Percentiles rank a stretch among this genome's conserved stretches.
Conservation (phyloP, 2,888 invertebrate genomes). For the Drosophila ezoana region DNA sequence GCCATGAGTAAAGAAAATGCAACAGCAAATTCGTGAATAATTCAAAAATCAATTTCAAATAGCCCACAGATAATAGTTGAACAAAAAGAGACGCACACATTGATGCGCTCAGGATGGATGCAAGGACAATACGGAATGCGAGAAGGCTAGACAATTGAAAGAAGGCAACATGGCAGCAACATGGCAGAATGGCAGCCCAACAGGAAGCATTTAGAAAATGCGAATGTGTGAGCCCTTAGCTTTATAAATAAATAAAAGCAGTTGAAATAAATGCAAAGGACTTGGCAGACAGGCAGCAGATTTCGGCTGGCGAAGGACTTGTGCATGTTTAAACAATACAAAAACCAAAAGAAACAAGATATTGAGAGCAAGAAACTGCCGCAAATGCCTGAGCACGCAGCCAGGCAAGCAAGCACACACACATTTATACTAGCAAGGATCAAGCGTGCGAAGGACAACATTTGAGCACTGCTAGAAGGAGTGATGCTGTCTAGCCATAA, state of each 20-base stretch:
- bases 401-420: slow-evolving; percentile 33
- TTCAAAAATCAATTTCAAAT: slow-evolving; percentile 76
- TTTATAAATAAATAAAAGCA: slow-evolving; percentile 76
- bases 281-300: slow-evolving; percentile 17
- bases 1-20: slow-evolving; percentile 24
- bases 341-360: slow-evolving; percentile 68
- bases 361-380: slow-evolving; percentile 73
- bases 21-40: slow-evolving; percentile 62
- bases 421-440: slow-evolving; percentile 30
- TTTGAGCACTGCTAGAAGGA: slow-evolving; percentile 60
- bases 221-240: slow-evolving; percentile 32
- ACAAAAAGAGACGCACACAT: slow-evolving; percentile 8
- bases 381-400: slow-evolving; percentile 52
- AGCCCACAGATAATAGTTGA: slow-evolving; percentile 42
- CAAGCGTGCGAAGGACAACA: slow-evolving; percentile 72
- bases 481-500: slow-evolving; percentile 78
- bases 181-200: slow-evolving; percentile 50
- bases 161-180: slow-evolving; percentile 69
- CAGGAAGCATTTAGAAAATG: slow-evolving; percentile 55
- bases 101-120: slow-evolving; percentile 9
- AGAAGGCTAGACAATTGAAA: slow-evolving; percentile 54
- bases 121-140: slow-evolving; percentile 30
- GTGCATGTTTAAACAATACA: slow-evolving; percentile 57
- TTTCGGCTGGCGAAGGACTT: slow-evolving; percentile 49
- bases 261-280: slow-evolving; percentile 72